Percentiles rank a stretch among this genome's conserved stretches.
Evolutionary conservation across 1,140 invertebrate genomes (phyloP).

Genomic region (Drosophila sproati): DNA sequence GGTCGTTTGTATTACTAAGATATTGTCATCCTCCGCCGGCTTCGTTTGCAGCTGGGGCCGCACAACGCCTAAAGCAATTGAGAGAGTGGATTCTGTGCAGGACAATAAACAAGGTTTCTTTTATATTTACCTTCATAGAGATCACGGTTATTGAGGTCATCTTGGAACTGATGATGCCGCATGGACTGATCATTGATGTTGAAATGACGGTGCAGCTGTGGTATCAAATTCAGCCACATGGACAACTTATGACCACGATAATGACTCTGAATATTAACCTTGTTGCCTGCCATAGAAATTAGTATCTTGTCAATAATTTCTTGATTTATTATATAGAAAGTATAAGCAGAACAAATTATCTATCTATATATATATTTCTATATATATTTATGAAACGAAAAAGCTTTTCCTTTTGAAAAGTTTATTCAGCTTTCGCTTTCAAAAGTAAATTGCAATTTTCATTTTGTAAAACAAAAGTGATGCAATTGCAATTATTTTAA

Average conservation of each 20-base stretch:
- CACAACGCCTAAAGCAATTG: slow-evolving; percentile 86
- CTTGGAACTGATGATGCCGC: slow-evolving; percentile 91
- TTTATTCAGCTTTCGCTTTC: no score
- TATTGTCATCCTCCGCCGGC: slow-evolving; percentile 74
- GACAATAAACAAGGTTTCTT: background rate
- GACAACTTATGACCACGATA: slow-evolving; percentile 96
- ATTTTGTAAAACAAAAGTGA: no score
- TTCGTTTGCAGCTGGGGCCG: slow-evolving; percentile 78
- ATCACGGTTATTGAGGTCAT: slow-evolving; percentile 86
- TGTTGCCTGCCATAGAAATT: slow-evolving; percentile 85
- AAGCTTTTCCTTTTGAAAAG: no score
- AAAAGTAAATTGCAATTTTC: no score
- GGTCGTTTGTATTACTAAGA: slow-evolving; percentile 60
- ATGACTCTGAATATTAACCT: slow-evolving; percentile 91
- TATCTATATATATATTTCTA: background rate
- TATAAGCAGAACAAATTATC: no score
- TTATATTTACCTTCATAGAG: slow-evolving; percentile 69
- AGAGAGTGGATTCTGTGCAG: background rate
- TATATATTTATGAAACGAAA: no score
- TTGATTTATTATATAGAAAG: background rate
- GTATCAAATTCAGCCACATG: slow-evolving; percentile 96
- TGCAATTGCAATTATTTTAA: no score
- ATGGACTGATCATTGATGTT: slow-evolving; percentile 89
- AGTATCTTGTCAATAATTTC: background rate
- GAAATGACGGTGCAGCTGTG: slow-evolving; percentile 92